These are phyloP conservation scores for Phoxinus dragarum DNA, from an alignment of 2,797 vertebrate species.

Conservation along the genomic window DNA sequence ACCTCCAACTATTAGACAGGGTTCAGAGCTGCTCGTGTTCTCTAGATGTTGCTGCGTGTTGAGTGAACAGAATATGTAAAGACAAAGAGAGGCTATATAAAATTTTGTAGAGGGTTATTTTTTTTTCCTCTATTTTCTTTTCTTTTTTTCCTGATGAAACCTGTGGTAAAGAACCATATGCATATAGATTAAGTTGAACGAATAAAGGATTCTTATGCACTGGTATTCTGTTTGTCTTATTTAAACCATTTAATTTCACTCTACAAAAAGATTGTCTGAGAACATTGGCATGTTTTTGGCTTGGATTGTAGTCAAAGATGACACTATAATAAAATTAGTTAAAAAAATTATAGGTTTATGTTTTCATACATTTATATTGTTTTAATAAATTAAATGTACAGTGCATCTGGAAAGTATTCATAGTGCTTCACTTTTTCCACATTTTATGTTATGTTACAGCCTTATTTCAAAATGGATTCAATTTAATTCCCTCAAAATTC, in stretches of 20 bases:
- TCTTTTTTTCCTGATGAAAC: not conserved
- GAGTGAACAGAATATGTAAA: constrained; percentile 30
- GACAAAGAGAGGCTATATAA: not conserved
- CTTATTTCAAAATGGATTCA: no score
- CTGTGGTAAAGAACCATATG: constrained; percentile 22
- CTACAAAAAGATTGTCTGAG: not conserved
- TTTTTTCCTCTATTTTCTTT: not conserved
- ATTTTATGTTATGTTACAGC: no score
- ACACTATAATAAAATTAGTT: no score
- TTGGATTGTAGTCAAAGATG: no score
- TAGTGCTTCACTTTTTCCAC: no score
- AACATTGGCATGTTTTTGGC: not conserved
- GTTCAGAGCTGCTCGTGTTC: not conserved
- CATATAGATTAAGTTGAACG: constrained; percentile 39
- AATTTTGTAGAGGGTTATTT: constrained; percentile 32
- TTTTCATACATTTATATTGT: no score
- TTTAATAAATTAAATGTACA: no score
- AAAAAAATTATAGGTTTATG: no score
- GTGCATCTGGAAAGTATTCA: no score
- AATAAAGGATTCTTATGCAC: constrained; percentile 56
- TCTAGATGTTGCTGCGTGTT: constrained; percentile 16
- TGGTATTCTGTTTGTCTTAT: not conserved
- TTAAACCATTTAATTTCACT: not conserved
- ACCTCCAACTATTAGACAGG: not conserved
- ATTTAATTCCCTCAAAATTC: no score